phyloP scores from a whole-genome alignment of 2,888 invertebrate species.

The Dryococelus australis region DNA sequence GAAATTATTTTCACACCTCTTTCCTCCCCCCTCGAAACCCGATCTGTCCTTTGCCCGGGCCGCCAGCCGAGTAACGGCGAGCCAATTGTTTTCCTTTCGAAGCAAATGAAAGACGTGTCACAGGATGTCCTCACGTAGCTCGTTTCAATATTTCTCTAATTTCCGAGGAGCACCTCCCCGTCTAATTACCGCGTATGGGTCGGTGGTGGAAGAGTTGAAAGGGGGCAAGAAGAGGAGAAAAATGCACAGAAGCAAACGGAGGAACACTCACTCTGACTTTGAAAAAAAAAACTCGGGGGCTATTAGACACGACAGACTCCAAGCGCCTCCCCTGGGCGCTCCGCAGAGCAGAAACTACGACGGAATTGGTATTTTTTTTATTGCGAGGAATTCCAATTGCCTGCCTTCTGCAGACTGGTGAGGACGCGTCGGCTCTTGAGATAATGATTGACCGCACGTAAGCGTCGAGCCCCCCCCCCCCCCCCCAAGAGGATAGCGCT shows the following conservation, averaged over 20 bases:
- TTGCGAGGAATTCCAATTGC: too few species aligned
- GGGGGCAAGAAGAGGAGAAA: neutral
- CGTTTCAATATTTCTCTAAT: slow-evolving; percentile 26
- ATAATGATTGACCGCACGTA: too few species aligned
- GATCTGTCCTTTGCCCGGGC: neutral
- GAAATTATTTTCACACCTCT: slow-evolving; percentile 4
- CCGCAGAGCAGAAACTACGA: too few species aligned
- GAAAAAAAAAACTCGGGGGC: neutral
- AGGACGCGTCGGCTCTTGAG: too few species aligned
- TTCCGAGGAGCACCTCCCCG: neutral
- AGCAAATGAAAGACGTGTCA: slow-evolving; percentile 25
- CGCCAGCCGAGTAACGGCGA: neutral
- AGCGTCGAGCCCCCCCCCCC: too few species aligned
- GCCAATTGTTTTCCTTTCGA: slow-evolving; percentile 28
- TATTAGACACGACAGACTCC: too few species aligned
- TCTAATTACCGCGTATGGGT: neutral
- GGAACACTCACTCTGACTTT: neutral
- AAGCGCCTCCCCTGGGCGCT: too few species aligned
- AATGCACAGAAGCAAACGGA: neutral
- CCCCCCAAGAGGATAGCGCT: too few species aligned
- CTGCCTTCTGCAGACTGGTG: too few species aligned
- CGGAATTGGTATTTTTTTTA: too few species aligned
- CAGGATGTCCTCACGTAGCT: neutral
- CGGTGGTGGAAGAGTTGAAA: neutral
- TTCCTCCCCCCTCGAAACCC: neutral